phyloP scores from a whole-genome alignment of 2,888 invertebrate species.

The Apotomis betuletana region DNA sequence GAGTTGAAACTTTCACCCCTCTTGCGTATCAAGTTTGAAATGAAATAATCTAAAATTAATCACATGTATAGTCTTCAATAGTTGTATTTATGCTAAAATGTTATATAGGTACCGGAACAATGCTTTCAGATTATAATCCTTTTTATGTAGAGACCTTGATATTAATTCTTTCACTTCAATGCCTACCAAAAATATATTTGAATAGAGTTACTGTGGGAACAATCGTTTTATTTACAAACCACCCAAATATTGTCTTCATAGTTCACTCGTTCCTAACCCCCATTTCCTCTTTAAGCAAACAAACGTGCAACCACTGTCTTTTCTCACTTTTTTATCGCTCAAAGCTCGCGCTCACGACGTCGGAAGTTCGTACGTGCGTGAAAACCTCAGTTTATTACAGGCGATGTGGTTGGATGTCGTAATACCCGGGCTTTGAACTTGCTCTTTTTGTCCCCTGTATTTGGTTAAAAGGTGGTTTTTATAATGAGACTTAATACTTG shows the following conservation, averaged over 20 bases:
- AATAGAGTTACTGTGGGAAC: not conserved
- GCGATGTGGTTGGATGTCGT: constrained; percentile 39
- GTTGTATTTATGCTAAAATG: not conserved
- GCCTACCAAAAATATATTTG: too few species aligned
- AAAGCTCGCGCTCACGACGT: constrained; percentile 38
- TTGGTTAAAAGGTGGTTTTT: constrained; percentile 33
- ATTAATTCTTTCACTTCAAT: too few species aligned
- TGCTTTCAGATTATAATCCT: too few species aligned
- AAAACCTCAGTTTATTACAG: constrained; percentile 38
- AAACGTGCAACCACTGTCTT: constrained; percentile 35
- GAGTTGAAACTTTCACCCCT: constrained; percentile 12
- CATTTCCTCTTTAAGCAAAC: constrained; percentile 36
- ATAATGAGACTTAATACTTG: constrained; percentile 17
- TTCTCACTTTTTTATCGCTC: constrained; percentile 40
- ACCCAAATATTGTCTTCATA: constrained; percentile 23
- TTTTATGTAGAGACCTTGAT: too few species aligned
- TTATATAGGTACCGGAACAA: too few species aligned
- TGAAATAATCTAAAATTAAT: not conserved
- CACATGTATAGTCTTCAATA: not conserved
- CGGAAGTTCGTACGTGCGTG: constrained; percentile 40
- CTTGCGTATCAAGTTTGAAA: not conserved
- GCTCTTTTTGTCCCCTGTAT: constrained; percentile 28
- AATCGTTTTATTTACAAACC: constrained; percentile 14
- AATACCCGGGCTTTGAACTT: constrained; percentile 36
- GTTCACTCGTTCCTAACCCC: constrained; percentile 29